Conservation (phyloP, 2,888 invertebrate genomes). For the Eurois occulta region DNA sequence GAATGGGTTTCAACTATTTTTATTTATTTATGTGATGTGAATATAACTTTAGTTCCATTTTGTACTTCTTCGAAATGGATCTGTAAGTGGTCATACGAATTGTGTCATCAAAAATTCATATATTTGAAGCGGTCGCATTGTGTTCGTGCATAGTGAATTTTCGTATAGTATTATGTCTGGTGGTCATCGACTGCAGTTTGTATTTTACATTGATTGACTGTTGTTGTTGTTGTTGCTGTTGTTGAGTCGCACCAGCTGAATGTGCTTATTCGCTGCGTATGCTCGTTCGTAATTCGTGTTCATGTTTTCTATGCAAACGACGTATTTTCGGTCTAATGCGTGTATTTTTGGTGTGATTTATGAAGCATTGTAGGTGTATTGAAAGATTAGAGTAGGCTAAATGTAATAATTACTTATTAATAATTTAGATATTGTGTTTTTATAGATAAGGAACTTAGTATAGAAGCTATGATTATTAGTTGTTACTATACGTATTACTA, state of each 20-base stretch:
- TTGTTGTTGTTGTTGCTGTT: too few relatives aligned
- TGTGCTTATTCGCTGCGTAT: not conserved
- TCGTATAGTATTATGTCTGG: not conserved
- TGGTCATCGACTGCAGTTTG: too few relatives aligned
- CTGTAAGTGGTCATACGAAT: conserved; percentile 38
- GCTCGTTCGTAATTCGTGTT: not conserved
- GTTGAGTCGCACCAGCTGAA: not conserved
- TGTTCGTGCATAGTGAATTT: conserved; percentile 5
- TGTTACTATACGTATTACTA: not conserved
- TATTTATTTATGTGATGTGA: conserved; percentile 56
- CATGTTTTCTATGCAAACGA: not conserved
- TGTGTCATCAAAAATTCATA: conserved; percentile 39
- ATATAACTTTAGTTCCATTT: conserved; percentile 37
- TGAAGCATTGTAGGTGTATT: not conserved
- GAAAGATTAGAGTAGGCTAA: too few relatives aligned
- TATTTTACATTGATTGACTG: not conserved
- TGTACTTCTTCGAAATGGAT: conserved; percentile 35
- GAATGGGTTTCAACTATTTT: conserved; percentile 53
- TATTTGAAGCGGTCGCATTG: not conserved
- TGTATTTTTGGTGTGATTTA: too few relatives aligned
- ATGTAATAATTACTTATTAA: too few relatives aligned
- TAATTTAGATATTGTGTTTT: too few relatives aligned
- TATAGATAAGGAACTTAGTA: not conserved
- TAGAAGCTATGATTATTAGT: not conserved
- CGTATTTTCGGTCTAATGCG: not conserved